Percentiles rank a stretch among this genome's conserved stretches.
These are phyloP conservation scores for Penaeus japonicus DNA, from an alignment of 1,140 invertebrate species.

Conservation along the genomic window DNA sequence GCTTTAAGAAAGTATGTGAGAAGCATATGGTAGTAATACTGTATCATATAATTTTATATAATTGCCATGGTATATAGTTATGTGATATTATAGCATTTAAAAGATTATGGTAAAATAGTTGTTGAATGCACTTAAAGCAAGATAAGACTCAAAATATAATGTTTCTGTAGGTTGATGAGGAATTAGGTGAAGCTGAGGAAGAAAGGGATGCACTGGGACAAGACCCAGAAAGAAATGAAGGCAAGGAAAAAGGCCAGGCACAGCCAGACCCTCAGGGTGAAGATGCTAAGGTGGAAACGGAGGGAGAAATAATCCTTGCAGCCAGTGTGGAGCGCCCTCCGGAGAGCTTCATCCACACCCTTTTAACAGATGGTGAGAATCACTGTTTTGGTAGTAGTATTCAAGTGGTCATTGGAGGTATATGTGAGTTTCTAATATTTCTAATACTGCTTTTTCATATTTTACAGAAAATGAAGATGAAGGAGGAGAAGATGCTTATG, in stretches of 20 bases:
- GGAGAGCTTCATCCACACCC: constrained; percentile 76
- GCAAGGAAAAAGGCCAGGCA: constrained; percentile 59
- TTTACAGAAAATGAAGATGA: constrained; percentile 15
- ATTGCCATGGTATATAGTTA: not conserved
- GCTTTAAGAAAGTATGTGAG: not conserved
- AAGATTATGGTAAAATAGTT: not conserved
- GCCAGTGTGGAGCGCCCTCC: constrained; percentile 72
- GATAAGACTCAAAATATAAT: constrained; percentile 61
- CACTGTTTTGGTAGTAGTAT: not conserved
- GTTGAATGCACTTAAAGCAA: not conserved
- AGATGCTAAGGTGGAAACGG: constrained; percentile 70
- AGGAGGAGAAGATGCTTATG: constrained; percentile 6
- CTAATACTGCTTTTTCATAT: not conserved
- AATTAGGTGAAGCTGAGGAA: constrained; percentile 66
- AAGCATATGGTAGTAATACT: not conserved
- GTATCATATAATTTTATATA: not conserved
- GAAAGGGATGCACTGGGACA: constrained; percentile 59
- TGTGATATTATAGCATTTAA: not conserved
- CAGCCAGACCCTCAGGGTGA: constrained; percentile 37
- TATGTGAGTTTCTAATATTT: not conserved
- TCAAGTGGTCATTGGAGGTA: too few species aligned
- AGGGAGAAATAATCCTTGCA: constrained; percentile 79
- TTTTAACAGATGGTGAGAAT: constrained; percentile 30
- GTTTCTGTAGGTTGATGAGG: constrained; percentile 55
- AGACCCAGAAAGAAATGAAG: constrained; percentile 59